phyloP scores from a whole-genome alignment of 2,888 invertebrate genomes.

The Camptogramma bilineatum region DNA sequence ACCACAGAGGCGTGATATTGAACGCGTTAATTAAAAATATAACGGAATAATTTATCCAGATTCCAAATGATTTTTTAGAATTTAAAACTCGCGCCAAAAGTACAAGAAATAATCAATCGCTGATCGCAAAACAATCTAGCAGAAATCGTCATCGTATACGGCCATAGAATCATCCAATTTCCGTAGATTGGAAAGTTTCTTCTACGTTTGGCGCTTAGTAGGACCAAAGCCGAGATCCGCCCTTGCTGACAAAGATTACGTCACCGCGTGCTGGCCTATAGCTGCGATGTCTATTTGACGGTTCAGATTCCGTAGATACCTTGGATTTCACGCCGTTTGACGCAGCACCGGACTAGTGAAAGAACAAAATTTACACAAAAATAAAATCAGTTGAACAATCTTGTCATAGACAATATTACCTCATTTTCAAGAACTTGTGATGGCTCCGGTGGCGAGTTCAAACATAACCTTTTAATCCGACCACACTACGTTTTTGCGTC shows the following conservation, averaged over 20 bases:
- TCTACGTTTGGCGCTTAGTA: background rate
- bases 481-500: background rate
- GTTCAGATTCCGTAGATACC: slow-evolving; percentile 7
- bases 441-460: slow-evolving; percentile 1
- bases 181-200: slow-evolving; percentile 2
- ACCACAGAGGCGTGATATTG: too few species aligned
- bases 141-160: slow-evolving; percentile 12
- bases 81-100: background rate
- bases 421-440: slow-evolving; percentile 7
- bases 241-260: slow-evolving; percentile 9
- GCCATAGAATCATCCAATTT: slow-evolving; percentile 13
- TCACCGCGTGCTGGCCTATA: slow-evolving; percentile 12
- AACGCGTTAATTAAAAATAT: too few species aligned
- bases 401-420: slow-evolving; percentile 19
- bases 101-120: slow-evolving; percentile 1
- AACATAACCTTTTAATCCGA: background rate
- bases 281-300: background rate
- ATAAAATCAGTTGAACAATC: slow-evolving; percentile 14
- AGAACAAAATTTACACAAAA: slow-evolving; percentile 13
- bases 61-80: too few species aligned
- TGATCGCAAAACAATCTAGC: slow-evolving; percentile 10
- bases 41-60: too few species aligned
- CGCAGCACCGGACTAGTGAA: slow-evolving; percentile 20
- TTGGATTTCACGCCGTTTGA: background rate
- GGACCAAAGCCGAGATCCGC: slow-evolving; percentile 1